Conservation (phyloP, 2,113 vertebrate genomes). For the Onychorhynchus coronatus region DNA sequence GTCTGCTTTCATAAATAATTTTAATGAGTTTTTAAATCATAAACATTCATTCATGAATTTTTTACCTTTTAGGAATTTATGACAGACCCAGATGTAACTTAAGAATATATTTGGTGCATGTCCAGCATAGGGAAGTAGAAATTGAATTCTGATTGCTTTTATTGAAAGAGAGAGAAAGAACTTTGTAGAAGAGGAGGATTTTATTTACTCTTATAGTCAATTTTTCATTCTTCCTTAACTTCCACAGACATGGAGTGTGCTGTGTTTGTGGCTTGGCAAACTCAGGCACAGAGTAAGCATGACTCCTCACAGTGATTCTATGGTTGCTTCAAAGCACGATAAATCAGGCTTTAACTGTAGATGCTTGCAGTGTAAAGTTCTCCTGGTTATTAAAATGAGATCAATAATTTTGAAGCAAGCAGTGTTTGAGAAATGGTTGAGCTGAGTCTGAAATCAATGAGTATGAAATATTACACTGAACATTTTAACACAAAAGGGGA, state of each 20-base stretch:
- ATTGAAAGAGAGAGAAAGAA: neutral
- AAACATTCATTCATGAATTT: neutral
- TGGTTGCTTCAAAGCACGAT: neutral
- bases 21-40: neutral
- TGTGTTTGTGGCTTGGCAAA: neutral
- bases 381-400: neutral
- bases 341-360: neutral
- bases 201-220: neutral
- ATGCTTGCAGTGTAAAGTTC: neutral
- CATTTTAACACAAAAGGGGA: neutral
- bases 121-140: neutral
- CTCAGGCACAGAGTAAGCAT: neutral
- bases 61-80: neutral
- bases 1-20: neutral
- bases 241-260: neutral
- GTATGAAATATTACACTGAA: neutral
- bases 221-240: neutral
- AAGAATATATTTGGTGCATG: neutral
- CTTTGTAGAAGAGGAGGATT: neutral
- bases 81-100: neutral
- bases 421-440: neutral
- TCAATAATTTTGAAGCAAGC: neutral
- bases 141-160: neutral
- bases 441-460: neutral
- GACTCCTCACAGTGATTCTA: neutral